These are phyloP conservation scores for Diploscapter pachys DNA, from an alignment of 1,140 invertebrate genomes.

Conservation along the genomic window DNA sequence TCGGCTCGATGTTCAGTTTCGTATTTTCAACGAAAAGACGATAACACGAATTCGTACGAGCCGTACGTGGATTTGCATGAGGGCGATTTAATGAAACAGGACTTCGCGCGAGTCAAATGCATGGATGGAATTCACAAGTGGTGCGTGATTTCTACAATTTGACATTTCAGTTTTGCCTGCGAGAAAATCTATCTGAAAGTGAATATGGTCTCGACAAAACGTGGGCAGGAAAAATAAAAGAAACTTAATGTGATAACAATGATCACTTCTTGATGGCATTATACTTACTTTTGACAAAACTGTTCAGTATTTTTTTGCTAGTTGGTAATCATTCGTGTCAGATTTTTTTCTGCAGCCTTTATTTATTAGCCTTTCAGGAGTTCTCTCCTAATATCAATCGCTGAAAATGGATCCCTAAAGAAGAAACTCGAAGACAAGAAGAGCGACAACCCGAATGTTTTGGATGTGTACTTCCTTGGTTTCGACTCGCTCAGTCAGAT, in stretches of 20 bases:
- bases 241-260: no score
- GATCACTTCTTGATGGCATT: no score
- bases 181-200: slow-evolving; percentile 10
- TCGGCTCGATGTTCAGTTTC: slow-evolving; percentile 24
- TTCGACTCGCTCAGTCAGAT: slow-evolving; percentile 85
- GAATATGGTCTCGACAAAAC: background rate
- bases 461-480: slow-evolving; percentile 82
- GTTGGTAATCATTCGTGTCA: no score
- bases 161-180: no score
- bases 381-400: slow-evolving; percentile 3
- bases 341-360: no score
- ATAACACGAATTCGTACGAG: slow-evolving; percentile 15
- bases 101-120: slow-evolving; percentile 23
- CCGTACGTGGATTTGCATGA: slow-evolving; percentile 8
- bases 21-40: slow-evolving; percentile 19
- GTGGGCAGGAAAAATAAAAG: background rate
- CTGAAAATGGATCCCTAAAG: slow-evolving; percentile 1
- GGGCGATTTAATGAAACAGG: slow-evolving; percentile 20
- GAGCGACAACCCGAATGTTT: slow-evolving; percentile 20
- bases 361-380: background rate
- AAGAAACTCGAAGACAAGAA: slow-evolving; percentile 20
- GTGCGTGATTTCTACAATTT: background rate
- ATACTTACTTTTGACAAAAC: no score
- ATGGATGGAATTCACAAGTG: slow-evolving; percentile 17
- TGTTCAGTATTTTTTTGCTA: no score